Evolutionary conservation across 2,113 vertebrate species (phyloP), one percentile per base, ranked within the genome.

Genomic region (Hipposideros armiger): DNA sequence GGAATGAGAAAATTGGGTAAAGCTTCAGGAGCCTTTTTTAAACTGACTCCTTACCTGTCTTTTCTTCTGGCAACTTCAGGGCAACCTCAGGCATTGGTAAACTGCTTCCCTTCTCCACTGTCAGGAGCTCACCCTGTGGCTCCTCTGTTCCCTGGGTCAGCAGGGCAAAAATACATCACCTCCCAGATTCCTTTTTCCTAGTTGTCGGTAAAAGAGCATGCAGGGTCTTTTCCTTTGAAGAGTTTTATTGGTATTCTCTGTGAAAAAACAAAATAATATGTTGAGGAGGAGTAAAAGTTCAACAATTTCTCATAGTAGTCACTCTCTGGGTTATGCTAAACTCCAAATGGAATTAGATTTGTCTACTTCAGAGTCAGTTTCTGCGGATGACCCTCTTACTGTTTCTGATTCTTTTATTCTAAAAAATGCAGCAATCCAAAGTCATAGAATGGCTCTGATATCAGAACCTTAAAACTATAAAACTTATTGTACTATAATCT

Each of bases 331-430:
- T 16, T 62, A 22, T 47, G 42, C 7, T 15, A 28, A 87, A 47
- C 3, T 47, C 82, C 17, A 67, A 17, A 52, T 45, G 9, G 7
- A 11, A 47, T 52, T 60, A 66, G 17, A n/a, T 67, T 58, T 73
- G 19, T 47, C 62, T 62, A 83, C 32, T 70, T 87, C 28, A 24
- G 14, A 56, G 56, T 11, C 22, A 4, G 22, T 78, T 95, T 87
- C 9, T n/a, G 5, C 19, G 11, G 28, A 87, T 22, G 22, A 42
- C 60, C 76, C 77, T 42, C 47, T 78, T n/a, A 15, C 74, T 69
- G 32, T 70, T 73, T 72, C 26, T 32, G 14, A 80, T 85, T 89
- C 45, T 85, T 88, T 92, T 89, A 76, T 70, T 86, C 40, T 64
- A 72, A 66, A 85, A 58, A 62, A 58, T 24, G 2, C 4, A 84